Conservation (phyloP, 2,797 vertebrate species). For the Pseudotriccus pelzelni region DNA sequence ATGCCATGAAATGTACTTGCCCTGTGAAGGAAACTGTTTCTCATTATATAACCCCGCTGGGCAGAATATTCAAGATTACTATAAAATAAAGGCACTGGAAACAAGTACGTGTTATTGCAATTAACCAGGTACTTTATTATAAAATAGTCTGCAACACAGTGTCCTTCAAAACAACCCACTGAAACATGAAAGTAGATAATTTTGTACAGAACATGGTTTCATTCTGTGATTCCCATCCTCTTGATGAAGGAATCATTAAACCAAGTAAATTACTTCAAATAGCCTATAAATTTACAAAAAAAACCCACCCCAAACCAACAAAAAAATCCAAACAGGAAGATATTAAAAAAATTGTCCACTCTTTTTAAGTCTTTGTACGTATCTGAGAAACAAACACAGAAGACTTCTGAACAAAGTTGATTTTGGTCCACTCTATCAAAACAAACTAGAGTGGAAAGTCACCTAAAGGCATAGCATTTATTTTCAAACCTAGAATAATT, state of each 20-base stretch:
- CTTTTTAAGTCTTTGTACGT: not conserved
- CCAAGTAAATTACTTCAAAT: not conserved
- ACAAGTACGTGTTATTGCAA: not conserved
- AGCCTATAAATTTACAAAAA: not conserved
- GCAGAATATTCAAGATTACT: not conserved
- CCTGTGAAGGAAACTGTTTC: not conserved
- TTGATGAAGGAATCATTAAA: not conserved
- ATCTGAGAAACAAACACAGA: not conserved
- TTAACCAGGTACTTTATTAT: not conserved
- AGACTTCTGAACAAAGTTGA: not conserved
- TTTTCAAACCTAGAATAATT: not conserved
- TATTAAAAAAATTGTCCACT: not conserved
- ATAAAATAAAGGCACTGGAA: not conserved
- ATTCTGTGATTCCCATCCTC: not conserved
- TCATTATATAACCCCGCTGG: not conserved
- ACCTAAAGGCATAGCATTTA: not conserved
- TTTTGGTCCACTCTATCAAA: not conserved
- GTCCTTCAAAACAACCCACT: not conserved
- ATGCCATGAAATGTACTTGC: not conserved
- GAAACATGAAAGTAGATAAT: not conserved
- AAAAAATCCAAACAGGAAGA: not conserved
- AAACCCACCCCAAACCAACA: not conserved
- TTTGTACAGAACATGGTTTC: not conserved
- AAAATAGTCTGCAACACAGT: not conserved
- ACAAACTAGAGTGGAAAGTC: not conserved